phyloP scores from a whole-genome alignment of 2,113 vertebrate species.

The Anhinga rufa region DNA sequence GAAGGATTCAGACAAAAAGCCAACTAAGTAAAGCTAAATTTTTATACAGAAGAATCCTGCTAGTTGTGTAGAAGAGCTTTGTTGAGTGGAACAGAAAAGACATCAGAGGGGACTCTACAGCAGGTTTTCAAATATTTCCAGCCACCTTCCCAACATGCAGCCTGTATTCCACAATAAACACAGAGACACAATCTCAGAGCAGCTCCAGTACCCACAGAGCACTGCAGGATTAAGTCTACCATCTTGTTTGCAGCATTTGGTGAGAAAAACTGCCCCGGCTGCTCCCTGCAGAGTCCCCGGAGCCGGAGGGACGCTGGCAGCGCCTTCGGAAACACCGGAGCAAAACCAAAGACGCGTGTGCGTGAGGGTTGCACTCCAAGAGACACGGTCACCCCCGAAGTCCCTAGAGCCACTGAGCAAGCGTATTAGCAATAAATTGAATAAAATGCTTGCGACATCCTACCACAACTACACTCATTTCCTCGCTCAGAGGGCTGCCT shows the following conservation, averaged over 20 bases:
- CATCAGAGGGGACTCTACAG: neutral
- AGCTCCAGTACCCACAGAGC: neutral
- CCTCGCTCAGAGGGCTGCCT: neutral
- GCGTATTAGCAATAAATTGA: rapidly evolving
- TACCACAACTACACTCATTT: rapidly evolving
- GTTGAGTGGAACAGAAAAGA: neutral
- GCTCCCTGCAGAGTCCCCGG: rapidly evolving
- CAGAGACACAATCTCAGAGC: neutral
- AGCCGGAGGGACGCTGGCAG: too few species aligned
- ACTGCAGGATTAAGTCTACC: rapidly evolving
- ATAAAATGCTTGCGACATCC: rapidly evolving
- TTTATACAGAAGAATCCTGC: neutral
- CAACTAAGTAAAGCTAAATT: constrained; percentile 42
- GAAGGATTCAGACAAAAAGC: constrained; percentile 41
- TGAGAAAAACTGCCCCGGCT: neutral
- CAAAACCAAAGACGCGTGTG: rapidly evolving
- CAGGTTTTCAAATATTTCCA: neutral
- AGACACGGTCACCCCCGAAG: rapidly evolving
- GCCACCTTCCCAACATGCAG: neutral
- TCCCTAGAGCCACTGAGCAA: neutral
- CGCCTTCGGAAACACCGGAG: rapidly evolving
- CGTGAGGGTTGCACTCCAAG: neutral
- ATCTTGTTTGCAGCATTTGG: neutral
- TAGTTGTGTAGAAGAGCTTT: neutral
- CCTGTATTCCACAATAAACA: neutral